Base-by-base conservation (phyloP, 2,888 invertebrate genomes). In the Drosophila suboccidentalis region DNA sequence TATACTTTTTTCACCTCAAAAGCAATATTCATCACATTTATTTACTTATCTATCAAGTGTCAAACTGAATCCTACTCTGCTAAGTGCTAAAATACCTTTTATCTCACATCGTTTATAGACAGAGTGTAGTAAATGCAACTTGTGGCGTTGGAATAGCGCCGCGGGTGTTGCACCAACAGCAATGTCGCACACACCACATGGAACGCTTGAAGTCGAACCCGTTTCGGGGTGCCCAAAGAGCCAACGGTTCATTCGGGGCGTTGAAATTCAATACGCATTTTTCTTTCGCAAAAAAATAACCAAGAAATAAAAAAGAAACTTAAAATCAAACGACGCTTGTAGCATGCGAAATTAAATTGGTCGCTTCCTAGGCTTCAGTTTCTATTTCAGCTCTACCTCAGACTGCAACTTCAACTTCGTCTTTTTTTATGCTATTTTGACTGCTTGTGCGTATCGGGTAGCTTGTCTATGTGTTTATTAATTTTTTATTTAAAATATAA, bases 221-320 rank as follows among this genome's bases (percentile, higher is more conserved):
- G 86, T 87, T 80, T 79, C 59, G 64, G 36, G 58, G 47, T 60
- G 61, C 47, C 75, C 70, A 74, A 70, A 70, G 63, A 53, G 17
- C 47, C 2, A 36, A 36, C 44, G 26, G 22, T 36, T 47, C 49
- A 17, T 55, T 50, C 57, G 71, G 65, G 54, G 62, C 73, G 77
- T 61, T 66, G 89, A 82, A 87, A 89, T 85, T 71, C 70, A 85
- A 86, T 87, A 89, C 79, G 77, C 73, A 78, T 65, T 74, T 84
- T 75, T 74, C 60, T 67, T 53, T 71, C 44, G 65, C 59, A 62
- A 70, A 82, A 75, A 75, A 63, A 36, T 41, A 19, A 4, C 15
- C 5, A 26, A 19, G 11, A 54, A 50, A 29, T 15, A 57, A 15
- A 57, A 43, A 34, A 49, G 5, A 50, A 15, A 57, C 34, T 22